Conservation (phyloP, 2,888 invertebrate genomes). For the Petrolisthes manimaculis region DNA sequence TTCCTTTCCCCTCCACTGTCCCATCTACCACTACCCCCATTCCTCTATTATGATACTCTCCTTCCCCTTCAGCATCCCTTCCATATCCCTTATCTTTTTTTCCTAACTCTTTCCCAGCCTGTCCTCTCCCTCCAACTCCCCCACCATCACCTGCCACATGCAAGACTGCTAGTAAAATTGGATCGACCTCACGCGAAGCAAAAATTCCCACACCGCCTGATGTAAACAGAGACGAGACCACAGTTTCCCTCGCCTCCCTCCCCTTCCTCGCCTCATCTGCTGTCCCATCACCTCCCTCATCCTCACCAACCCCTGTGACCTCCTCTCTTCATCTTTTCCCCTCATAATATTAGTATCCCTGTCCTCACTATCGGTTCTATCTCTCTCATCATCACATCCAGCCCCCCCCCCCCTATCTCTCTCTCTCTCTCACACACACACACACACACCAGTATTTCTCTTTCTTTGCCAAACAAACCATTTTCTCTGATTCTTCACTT, state of each 20-base stretch:
- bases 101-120: too few species aligned
- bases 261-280: conserved; percentile 8
- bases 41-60: not conserved
- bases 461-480: not conserved
- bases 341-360: too few species aligned
- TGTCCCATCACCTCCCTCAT: not conserved
- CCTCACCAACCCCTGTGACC: not conserved
- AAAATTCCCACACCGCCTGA: not conserved
- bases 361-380: not conserved
- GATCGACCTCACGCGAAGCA: not conserved
- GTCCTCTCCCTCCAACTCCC: not conserved
- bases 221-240: not conserved
- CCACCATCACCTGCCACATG: not conserved
- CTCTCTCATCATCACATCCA: not conserved
- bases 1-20: not conserved
- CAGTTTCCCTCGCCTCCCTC: not conserved
- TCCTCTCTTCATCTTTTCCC: conserved; percentile 10
- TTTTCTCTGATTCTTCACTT: not conserved
- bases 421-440: conserved; percentile 1
- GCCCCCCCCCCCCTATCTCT: not conserved
- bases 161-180: not conserved
- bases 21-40: not conserved
- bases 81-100: not conserved
- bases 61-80: not conserved
- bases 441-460: not conserved